Percentiles rank a stretch among this genome's conserved stretches.
Evolutionary conservation across 2,888 invertebrate genomes (phyloP).

Genomic region (Deilephila elpenor): DNA sequence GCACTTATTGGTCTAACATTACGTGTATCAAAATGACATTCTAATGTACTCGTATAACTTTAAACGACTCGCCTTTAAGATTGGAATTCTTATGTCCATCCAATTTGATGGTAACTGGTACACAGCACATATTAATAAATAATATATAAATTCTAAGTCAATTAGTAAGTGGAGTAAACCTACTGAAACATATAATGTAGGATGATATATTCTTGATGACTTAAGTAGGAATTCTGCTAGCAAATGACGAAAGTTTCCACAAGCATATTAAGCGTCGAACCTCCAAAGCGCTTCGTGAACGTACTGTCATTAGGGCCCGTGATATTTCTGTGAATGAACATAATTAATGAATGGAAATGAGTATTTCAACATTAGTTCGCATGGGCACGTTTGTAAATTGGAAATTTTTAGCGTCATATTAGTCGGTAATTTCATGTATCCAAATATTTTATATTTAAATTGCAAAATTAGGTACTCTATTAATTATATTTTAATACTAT

Average conservation of each 20-base stretch:
- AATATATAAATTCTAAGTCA: too few species aligned
- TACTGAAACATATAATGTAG: background rate
- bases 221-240: background rate
- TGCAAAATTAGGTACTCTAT: background rate
- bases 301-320: background rate
- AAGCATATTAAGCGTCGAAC: slow-evolving; percentile 21
- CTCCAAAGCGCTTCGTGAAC: background rate
- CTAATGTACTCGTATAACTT: too few species aligned
- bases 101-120: too few species aligned
- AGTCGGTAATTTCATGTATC: background rate
- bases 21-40: too few species aligned
- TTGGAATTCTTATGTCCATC: too few species aligned
- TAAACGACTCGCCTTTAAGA: too few species aligned
- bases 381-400: background rate
- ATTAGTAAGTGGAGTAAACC: too few species aligned
- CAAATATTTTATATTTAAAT: background rate
- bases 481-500: too few species aligned
- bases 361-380: background rate
- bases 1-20: too few species aligned
- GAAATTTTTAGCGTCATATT: background rate
- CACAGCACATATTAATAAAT: too few species aligned
- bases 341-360: slow-evolving; percentile 16
- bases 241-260: slow-evolving; percentile 22
- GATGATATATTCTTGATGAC: background rate
- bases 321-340: slow-evolving; percentile 5